Percentiles rank a stretch among this genome's conserved stretches.
These are phyloP conservation scores for Melangyna quadrimaculata DNA, from an alignment of 2,888 invertebrate genomes.

Conservation along the genomic window DNA sequence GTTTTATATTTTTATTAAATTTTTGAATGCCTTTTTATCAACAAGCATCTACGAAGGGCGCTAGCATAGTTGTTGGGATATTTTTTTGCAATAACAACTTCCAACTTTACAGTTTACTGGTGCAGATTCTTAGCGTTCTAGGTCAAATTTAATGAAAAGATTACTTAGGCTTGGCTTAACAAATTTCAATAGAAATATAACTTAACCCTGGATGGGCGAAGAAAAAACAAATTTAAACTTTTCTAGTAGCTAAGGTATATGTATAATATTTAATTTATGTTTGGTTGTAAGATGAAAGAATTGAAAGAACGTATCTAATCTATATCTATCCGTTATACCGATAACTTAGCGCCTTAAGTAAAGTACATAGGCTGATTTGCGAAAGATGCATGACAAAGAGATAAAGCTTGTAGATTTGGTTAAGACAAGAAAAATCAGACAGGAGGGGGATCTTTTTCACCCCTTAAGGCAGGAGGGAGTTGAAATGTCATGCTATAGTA, in stretches of 20 bases:
- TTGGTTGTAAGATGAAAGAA: not conserved
- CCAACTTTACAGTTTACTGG: not conserved
- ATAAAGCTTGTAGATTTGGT: too few relatives aligned
- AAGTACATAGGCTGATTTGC: too few relatives aligned
- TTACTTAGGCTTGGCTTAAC: not conserved
- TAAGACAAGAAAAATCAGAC: too few relatives aligned
- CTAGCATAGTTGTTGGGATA: not conserved
- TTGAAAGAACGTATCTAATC: too few relatives aligned
- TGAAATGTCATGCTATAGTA: too few relatives aligned
- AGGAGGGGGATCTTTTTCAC: too few relatives aligned
- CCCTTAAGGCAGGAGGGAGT: too few relatives aligned
- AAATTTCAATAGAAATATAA: not conserved
- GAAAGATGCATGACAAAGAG: too few relatives aligned
- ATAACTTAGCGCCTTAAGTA: too few relatives aligned
- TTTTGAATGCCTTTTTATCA: not conserved
- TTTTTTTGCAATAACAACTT: not conserved
- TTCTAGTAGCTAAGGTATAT: not conserved
- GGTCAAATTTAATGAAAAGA: not conserved
- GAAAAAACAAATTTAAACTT: not conserved
- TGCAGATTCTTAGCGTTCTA: not conserved
- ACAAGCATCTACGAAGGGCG: not conserved
- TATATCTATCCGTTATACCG: too few relatives aligned
- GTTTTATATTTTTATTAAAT: not conserved
- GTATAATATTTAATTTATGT: too few relatives aligned
- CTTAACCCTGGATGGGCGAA: not conserved